Evolutionary conservation across 2,113 vertebrate species (phyloP), one percentile per base, ranked within the genome.

Genomic region (Tauraco erythrolophus): DNA sequence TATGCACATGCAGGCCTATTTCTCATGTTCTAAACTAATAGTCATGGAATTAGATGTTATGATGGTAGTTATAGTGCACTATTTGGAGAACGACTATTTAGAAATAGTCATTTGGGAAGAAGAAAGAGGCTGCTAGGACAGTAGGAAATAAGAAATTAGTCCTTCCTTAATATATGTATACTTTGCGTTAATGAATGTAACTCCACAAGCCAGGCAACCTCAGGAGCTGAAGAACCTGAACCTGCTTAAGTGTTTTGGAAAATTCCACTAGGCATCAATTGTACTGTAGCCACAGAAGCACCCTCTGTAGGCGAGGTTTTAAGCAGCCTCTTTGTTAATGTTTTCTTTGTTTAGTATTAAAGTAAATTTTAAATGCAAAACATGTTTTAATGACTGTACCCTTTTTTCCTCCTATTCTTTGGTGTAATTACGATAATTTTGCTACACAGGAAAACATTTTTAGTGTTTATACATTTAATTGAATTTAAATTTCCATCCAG

Each of bases 381-480:
- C 57, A 64, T 79, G 74, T 88, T 96, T 89, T 84, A 82, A 71
- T 79, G 58, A 83, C 81, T 85, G 10, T 68, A 50, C 53, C 39
- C 41, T 88, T 89, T 78, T 56, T 51, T 18, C 7, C 30, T 37
- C 58, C 25, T 71, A 69, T 89, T 92, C 70, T 85, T 74, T 94
- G 46, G 61, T 85, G 81, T 92, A 95, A 95, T 97, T 95, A 95
- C 66, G 88, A 53, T 93, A 72, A 92, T 88, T 95, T 88, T 90
- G 62, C 66, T 94, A 76, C 45, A 76, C 31, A 54, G n/a, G 10
- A 80, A 97, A 96, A 83, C 66, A 77, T 77, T 95, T 96, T 79
- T 93, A 91, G 65, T 93, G 87, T 96, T 96, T 93, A 92, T 84
- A 71, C 31, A 43, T 91, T 90, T 93, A 96, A 96, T 88, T 93